Conservation (phyloP, 2,113 vertebrate species). For the Syngnathoides biaculeatus region DNA sequence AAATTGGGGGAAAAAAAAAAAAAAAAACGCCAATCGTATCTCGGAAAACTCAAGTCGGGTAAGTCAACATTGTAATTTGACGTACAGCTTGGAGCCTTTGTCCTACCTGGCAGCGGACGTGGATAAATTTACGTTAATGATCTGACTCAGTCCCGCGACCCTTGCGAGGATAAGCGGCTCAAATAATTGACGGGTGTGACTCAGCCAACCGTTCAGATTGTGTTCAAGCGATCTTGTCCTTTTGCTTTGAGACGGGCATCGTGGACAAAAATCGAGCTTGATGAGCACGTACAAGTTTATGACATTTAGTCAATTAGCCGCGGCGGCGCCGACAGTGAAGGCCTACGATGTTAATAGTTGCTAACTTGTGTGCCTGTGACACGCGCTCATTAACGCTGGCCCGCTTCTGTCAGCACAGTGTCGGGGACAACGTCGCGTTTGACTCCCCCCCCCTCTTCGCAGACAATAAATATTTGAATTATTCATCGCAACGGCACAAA, state of each 20-base stretch:
- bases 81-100: too few species aligned
- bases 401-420: slow-evolving; percentile 40
- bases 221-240: neutral
- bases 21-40: too few species aligned
- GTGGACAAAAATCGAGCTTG: neutral
- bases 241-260: neutral
- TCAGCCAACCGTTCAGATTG: too few species aligned
- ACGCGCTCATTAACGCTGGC: slow-evolving; percentile 31
- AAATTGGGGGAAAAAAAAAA: too few species aligned
- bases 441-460: slow-evolving; percentile 46
- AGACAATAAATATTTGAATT: slow-evolving; percentile 71
- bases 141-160: too few species aligned
- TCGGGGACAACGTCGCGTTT: slow-evolving; percentile 44
- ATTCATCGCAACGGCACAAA: slow-evolving; percentile 71
- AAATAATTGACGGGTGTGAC: too few species aligned
- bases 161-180: too few species aligned
- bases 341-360: neutral
- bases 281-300: neutral
- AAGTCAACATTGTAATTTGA: too few species aligned
- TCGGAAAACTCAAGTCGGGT: too few species aligned
- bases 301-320: neutral
- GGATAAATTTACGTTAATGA: too few species aligned
- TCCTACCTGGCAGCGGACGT: too few species aligned
- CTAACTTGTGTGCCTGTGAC: neutral
- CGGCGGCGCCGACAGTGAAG: slow-evolving; percentile 8